A percentile compares a stretch with the other conserved stretches of the same genome.
Evolutionary conservation across 2,888 invertebrate species (phyloP).

Genomic region (Leptinotarsa haldemani): DNA sequence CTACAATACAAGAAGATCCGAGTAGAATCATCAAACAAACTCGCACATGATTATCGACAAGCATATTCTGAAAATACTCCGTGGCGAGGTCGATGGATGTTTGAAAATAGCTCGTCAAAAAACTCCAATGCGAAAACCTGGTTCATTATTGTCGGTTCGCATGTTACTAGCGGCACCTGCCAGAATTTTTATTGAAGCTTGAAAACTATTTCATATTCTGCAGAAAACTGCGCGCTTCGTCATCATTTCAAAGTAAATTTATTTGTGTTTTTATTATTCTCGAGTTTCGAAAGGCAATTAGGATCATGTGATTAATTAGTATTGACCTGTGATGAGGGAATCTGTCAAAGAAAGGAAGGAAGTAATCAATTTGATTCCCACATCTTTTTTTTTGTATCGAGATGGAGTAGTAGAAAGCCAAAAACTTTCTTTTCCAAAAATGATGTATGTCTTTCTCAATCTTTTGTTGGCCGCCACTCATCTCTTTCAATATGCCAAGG

Average conservation of each 20-base stretch:
- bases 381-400: too few species aligned
- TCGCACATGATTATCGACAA: background rate
- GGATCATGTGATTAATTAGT: too few species aligned
- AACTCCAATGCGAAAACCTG: background rate
- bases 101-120: background rate
- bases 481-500: too few species aligned
- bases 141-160: background rate
- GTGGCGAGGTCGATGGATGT: background rate
- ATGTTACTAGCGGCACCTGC: conserved; percentile 2
- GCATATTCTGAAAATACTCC: background rate
- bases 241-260: background rate
- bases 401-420: too few species aligned
- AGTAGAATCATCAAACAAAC: background rate
- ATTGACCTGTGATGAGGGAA: too few species aligned
- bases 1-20: background rate
- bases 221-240: background rate
- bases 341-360: too few species aligned
- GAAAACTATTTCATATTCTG: background rate
- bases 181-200: background rate
- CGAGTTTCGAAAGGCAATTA: too few species aligned
- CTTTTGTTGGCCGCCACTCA: too few species aligned
- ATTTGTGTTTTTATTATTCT: too few species aligned
- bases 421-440: too few species aligned
- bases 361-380: too few species aligned
- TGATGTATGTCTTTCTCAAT: too few species aligned